phyloP scores from a whole-genome alignment of 2,113 vertebrate genomes.

The Verasper variegatus region DNA sequence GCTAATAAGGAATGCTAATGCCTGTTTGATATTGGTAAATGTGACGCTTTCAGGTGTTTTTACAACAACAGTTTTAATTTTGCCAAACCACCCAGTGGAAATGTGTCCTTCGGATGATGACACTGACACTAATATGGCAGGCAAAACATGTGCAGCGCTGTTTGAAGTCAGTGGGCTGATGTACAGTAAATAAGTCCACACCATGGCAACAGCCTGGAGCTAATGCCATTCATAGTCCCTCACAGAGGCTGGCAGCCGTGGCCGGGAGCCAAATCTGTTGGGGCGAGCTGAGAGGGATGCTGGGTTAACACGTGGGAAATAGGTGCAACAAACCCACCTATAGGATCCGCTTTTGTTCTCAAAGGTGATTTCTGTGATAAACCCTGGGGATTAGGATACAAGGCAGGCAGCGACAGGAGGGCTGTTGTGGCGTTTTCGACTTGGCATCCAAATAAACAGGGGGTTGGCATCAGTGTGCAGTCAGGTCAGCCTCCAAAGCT shows the following conservation, averaged over 20 bases:
- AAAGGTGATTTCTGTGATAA: slow-evolving; percentile 53
- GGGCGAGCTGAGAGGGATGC: slow-evolving; percentile 41
- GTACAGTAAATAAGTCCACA: slow-evolving; percentile 75
- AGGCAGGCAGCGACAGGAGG: slow-evolving; percentile 1
- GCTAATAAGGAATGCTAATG: not conserved
- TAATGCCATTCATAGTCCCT: slow-evolving; percentile 63
- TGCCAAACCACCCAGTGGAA: slow-evolving; percentile 42
- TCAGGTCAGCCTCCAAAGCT: slow-evolving; percentile 49
- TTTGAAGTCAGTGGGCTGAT: slow-evolving; percentile 39
- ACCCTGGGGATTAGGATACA: slow-evolving; percentile 33
- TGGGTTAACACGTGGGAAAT: slow-evolving; percentile 5
- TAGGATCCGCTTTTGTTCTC: slow-evolving; percentile 36
- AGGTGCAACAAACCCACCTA: slow-evolving; percentile 46
- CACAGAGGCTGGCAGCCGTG: slow-evolving; percentile 35
- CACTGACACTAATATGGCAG: slow-evolving; percentile 65
- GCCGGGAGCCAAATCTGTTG: slow-evolving; percentile 54
- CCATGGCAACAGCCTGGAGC: slow-evolving; percentile 71
- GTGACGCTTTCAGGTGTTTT: not conserved
- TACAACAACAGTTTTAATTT: slow-evolving; percentile 3
- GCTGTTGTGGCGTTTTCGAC: slow-evolving; percentile 24
- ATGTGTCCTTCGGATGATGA: slow-evolving; percentile 68
- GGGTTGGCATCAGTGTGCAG: slow-evolving; percentile 30
- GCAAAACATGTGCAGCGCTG: slow-evolving; percentile 39
- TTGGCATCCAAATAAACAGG: slow-evolving; percentile 36
- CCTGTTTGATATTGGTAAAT: slow-evolving; percentile 1